A percentile compares a stretch with the other conserved stretches of the same genome.
Evolutionary conservation across 2,113 vertebrate species (phyloP).

Genomic region (Carassius gibelio): DNA sequence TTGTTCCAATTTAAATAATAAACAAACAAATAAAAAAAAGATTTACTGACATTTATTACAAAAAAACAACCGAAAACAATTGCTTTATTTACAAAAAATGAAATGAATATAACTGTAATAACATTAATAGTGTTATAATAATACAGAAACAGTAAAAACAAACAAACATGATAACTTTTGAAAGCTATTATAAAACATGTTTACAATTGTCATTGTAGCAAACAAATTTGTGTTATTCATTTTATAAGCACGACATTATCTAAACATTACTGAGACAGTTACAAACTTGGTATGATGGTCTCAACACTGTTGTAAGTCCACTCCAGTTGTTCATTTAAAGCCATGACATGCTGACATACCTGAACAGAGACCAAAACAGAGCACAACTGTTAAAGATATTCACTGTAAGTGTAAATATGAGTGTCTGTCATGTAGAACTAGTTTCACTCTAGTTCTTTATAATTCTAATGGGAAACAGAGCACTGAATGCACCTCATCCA

Average conservation of each 20-base stretch:
- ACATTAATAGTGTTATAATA: background rate
- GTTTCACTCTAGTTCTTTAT: background rate
- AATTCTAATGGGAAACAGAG: background rate
- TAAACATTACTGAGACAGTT: background rate
- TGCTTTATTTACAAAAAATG: background rate
- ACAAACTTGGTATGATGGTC: conserved; percentile 72
- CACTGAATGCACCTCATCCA: background rate
- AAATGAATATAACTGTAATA: background rate
- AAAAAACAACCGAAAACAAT: no score
- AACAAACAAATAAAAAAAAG: background rate
- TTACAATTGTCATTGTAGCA: background rate
- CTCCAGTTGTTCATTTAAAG: conserved; percentile 82
- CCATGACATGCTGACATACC: conserved; percentile 90
- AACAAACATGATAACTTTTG: background rate
- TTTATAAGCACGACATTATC: background rate
- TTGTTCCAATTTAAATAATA: background rate
- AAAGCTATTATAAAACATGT: background rate
- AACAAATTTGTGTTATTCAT: background rate
- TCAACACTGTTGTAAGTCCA: conserved; percentile 86
- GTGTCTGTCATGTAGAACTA: background rate
- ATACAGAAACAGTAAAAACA: background rate
- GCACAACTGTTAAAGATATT: background rate
- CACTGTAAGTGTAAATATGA: background rate
- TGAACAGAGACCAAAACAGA: conserved; percentile 61
- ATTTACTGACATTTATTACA: background rate